Evolutionary conservation across 1,140 invertebrate genomes (phyloP).

Genomic region (Drosophila watanabei): DNA sequence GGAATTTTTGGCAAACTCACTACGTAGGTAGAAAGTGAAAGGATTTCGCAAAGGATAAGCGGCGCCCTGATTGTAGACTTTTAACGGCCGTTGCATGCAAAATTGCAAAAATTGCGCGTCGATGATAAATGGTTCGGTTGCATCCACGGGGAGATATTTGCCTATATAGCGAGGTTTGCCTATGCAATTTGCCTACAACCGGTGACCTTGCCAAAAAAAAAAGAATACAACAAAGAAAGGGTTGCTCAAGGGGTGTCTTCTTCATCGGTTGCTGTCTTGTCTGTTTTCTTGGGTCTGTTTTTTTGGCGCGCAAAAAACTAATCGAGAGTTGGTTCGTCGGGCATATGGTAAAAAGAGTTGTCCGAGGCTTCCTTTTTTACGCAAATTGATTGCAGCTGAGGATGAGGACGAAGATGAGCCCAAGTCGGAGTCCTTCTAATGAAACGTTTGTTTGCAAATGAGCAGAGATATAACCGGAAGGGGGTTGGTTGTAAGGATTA

Average conservation of each 20-base stretch:
- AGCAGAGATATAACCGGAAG: conserved; percentile 25
- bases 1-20: conserved; percentile 81
- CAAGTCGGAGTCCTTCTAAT: conserved; percentile 49
- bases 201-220: conserved; percentile 66
- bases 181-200: conserved; percentile 38
- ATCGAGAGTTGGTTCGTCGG: conserved; percentile 30
- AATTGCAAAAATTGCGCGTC: conserved; percentile 54
- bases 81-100: conserved; percentile 77
- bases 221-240: conserved; percentile 17
- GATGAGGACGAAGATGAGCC: conserved; percentile 45
- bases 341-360: conserved; percentile 80
- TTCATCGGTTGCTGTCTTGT: conserved; percentile 39
- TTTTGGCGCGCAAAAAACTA: conserved; percentile 76
- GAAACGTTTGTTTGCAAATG: conserved; percentile 66
- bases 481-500: conserved; percentile 38
- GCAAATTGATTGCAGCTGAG: conserved; percentile 37
- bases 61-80: conserved; percentile 46
- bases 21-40: conserved; percentile 78
- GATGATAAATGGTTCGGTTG: conserved; percentile 75
- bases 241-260: conserved; percentile 58
- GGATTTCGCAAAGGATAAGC: conserved; percentile 68
- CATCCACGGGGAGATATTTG: conserved; percentile 47
- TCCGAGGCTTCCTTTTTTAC: conserved; percentile 56
- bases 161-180: conserved; percentile 17
- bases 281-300: conserved; percentile 22